A percentile compares a stretch with the other conserved stretches of the same genome.
Conservation (phyloP, 2,113 vertebrate genomes). For the Thinocorus orbignyianus region DNA sequence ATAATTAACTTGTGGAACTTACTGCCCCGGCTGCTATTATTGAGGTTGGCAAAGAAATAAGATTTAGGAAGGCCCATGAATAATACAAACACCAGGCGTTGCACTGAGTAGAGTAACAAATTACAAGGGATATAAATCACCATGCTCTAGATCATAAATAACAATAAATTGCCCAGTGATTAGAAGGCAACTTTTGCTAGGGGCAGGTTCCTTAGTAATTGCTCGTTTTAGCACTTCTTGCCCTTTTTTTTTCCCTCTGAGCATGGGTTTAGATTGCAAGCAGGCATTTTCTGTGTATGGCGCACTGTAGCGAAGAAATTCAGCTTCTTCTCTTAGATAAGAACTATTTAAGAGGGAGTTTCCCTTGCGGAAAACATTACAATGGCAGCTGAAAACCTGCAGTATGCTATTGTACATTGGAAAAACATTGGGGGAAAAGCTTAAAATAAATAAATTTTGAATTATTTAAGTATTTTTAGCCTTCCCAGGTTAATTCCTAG, state of each 20-base stretch:
- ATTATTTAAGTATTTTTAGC: background rate
- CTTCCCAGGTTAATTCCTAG: background rate
- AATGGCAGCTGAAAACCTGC: background rate
- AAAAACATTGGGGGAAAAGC: background rate
- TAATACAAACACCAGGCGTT: constrained; percentile 11
- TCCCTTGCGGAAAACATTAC: background rate
- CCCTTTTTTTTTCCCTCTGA: background rate
- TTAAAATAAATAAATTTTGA: background rate
- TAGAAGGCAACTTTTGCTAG: constrained; percentile 39
- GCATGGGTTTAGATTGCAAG: background rate
- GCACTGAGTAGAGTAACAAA: constrained; percentile 44
- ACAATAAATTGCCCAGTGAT: constrained; percentile 42
- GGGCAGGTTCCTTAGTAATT: constrained; percentile 26
- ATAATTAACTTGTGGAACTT: constrained; percentile 44
- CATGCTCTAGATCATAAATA: constrained; percentile 47
- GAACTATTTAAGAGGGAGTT: background rate
- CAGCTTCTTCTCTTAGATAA: background rate
- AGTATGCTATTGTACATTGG: background rate
- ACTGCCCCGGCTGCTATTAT: constrained; percentile 8
- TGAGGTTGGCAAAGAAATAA: constrained; percentile 37
- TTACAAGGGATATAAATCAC: constrained; percentile 42
- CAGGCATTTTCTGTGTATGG: background rate
- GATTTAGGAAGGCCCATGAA: constrained; percentile 49
- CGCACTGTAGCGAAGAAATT: background rate
- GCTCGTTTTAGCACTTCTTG: constrained; percentile 34